These are phyloP conservation scores for Epizoanthus stellaris DNA, from an alignment of 92 coral and sea anemone species.

Conservation along the genomic window DNA sequence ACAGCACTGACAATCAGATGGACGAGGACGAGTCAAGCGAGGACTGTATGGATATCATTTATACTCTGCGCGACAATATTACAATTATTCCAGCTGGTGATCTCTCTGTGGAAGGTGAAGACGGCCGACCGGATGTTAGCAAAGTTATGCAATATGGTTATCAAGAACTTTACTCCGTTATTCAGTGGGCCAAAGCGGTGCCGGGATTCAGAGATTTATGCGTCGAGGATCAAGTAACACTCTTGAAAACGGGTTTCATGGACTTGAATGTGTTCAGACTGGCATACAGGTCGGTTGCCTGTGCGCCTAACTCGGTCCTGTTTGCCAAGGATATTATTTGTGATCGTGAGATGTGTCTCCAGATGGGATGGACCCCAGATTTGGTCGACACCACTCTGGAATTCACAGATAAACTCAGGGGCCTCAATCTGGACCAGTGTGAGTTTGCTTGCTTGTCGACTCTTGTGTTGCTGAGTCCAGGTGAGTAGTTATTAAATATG, in stretches of 20 bases:
- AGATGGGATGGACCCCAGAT: constrained; percentile 89
- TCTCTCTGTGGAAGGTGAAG: constrained; percentile 10
- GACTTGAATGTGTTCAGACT: constrained; percentile 90
- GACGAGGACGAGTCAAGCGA: constrained; percentile 45
- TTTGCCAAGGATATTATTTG: constrained; percentile 68
- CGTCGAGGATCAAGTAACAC: constrained; percentile 86
- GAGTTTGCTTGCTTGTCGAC: constrained; percentile 94
- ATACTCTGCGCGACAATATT: constrained; percentile 58
- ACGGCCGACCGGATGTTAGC: constrained; percentile 57
- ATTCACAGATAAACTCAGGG: constrained; percentile 89
- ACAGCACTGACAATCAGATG: constrained; percentile 16
- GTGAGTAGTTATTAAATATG: constrained; percentile 51
- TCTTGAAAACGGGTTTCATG: constrained; percentile 91
- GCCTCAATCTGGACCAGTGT: constrained; percentile 75
- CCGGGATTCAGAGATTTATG: constrained; percentile 90
- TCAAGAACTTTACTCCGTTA: constrained; percentile 76
- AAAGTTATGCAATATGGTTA: constrained; percentile 84
- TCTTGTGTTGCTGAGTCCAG: constrained; percentile 86
- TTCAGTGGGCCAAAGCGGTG: constrained; percentile 93
- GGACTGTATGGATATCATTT: constrained; percentile 76
- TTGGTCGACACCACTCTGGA: constrained; percentile 89
- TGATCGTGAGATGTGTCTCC: constrained; percentile 64
- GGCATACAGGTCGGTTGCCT: constrained; percentile 86
- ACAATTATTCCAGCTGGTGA: constrained; percentile 60
- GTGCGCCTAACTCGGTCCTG: constrained; percentile 83